Evolutionary conservation across 2,888 invertebrate genomes (phyloP), one percentile per base, ranked within the genome.

Genomic region (Hedychridium roseum): DNA sequence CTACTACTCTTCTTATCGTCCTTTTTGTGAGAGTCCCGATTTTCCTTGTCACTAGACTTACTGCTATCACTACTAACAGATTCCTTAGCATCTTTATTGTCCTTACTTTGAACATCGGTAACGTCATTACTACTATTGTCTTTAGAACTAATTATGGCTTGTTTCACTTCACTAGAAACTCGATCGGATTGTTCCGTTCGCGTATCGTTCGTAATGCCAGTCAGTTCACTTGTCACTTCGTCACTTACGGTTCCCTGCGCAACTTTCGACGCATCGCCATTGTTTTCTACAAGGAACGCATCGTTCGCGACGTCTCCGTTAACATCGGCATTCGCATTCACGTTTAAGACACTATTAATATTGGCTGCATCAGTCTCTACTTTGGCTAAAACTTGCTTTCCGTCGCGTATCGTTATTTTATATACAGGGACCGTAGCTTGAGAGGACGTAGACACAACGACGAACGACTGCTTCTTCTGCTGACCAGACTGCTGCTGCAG

Each of bases 381-480:
- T 79, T 86, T 85, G 4, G 86, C 84, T 67, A 89, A 80, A 35
- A 87, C 82, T 76, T 88, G 87, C 78, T 88, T 89, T 11, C 88
- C 88, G 80, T 90, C 89, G 70, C 88, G 87, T 49, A 88, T 81
- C 23, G 86, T 84, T 62, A 89, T 85, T 80, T 89, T 90, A 66
- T 84, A 85, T 63, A 80, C 73, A 4, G 79, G 78, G 17, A 64
- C 69, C 18, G 59, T 38, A 17, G 58, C 46, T 38, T 75, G 70
- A 2, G 68, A 66, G 41, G 62, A 64, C 21, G 64, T 64, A 18
- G 61, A 52, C 39, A 80, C 67, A 15, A 71, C 66, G n/a, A 70
- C 68, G 30, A 62, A 70, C 2, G 72, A 64, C 44, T 67, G 64
- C 37, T 68, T 69, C 40, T 70, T 68, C 49, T 56, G 65, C 11